Evolutionary conservation across 2,888 invertebrate genomes (phyloP).

Genomic region (Trichopoda pennipes): DNA sequence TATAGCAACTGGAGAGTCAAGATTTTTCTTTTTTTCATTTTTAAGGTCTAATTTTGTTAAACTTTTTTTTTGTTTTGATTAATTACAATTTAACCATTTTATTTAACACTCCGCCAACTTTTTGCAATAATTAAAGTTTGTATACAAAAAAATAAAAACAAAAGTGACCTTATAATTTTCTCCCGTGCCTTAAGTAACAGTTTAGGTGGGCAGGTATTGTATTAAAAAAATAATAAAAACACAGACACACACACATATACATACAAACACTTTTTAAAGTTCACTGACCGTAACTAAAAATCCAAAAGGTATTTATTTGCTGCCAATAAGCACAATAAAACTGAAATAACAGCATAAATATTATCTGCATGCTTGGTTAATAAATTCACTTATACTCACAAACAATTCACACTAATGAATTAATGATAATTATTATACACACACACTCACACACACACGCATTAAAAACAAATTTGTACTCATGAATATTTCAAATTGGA

Average conservation of each 20-base stretch:
- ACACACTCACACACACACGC: too few species aligned
- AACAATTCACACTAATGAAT: constrained; percentile 2
- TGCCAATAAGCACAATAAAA: constrained; percentile 19
- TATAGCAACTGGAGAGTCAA: too few species aligned
- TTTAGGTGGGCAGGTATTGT: constrained; percentile 23
- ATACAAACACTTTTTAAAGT: constrained; percentile 51
- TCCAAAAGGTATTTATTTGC: constrained; percentile 14
- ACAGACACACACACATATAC: not conserved
- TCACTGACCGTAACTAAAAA: constrained; percentile 55
- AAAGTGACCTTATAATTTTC: too few species aligned
- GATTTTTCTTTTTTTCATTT: too few species aligned
- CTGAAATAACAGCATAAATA: not conserved
- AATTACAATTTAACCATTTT: too few species aligned
- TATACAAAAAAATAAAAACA: too few species aligned
- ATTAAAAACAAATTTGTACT: too few species aligned
- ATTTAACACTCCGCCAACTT: too few species aligned
- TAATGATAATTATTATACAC: not conserved
- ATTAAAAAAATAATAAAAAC: constrained; percentile 8
- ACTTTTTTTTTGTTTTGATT: too few species aligned
- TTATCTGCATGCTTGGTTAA: constrained; percentile 24
- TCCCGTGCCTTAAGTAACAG: not conserved
- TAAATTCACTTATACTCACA: constrained; percentile 2
- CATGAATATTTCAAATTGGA: too few species aligned
- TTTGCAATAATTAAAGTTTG: too few species aligned
- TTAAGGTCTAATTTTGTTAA: too few species aligned